Evolutionary conservation across 2,113 vertebrate species (phyloP).

Genomic region (Entomyzon cyanotis): DNA sequence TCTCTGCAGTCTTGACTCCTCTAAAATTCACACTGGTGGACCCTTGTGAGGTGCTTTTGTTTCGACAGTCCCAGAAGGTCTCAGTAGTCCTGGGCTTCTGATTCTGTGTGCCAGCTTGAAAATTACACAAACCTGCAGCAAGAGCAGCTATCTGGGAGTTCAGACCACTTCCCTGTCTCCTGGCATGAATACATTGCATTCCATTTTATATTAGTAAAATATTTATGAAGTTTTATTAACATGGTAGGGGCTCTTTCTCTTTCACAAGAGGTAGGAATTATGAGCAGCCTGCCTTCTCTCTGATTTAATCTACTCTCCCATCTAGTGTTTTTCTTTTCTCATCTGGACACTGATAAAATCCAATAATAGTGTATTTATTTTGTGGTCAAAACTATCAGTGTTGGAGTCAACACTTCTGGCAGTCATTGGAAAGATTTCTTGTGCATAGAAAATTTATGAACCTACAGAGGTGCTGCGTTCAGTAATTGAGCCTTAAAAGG

Average conservation of each 20-base stretch:
- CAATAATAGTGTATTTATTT: constrained; percentile 23
- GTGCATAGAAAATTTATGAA: constrained; percentile 45
- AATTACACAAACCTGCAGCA: neutral
- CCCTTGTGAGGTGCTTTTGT: neutral
- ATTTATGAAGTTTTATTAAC: constrained; percentile 49
- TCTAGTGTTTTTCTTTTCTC: constrained; percentile 49
- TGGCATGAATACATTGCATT: neutral
- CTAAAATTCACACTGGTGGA: neutral
- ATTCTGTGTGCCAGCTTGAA: neutral
- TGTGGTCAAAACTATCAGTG: neutral
- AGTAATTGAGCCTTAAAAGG: constrained; percentile 36
- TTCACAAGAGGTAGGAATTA: constrained; percentile 34
- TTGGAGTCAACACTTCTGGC: neutral
- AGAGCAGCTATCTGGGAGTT: neutral
- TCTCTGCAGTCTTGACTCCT: neutral
- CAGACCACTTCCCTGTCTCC: neutral
- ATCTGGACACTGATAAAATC: constrained; percentile 8
- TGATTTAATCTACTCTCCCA: constrained; percentile 30
- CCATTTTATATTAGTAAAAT: constrained; percentile 44
- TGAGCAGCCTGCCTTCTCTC: neutral
- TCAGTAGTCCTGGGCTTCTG: neutral
- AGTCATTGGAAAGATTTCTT: neutral
- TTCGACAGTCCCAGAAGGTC: rapidly evolving
- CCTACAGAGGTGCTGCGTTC: neutral
- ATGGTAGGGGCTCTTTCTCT: constrained; percentile 1